Base-by-base conservation (phyloP, 2,797 vertebrate genomes). In the Rousettus madagascariensis region DNA sequence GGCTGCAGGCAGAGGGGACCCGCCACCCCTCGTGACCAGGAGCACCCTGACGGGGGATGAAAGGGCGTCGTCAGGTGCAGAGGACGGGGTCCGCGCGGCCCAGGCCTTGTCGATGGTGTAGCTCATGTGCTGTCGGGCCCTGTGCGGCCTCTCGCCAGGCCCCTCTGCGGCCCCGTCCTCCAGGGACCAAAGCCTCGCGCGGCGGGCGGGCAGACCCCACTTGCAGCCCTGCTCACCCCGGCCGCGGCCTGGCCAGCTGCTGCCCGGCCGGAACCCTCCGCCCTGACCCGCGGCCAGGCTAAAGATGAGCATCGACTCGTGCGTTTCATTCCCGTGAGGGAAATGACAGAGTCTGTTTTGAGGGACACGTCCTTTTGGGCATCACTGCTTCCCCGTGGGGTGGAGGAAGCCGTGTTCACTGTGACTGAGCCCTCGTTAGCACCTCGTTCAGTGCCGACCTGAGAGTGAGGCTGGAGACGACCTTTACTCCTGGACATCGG, bases 381-480 rank as follows among this genome's bases (percentile, higher is more conserved):
- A 8, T 53, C 5, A 5, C 8, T 6, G 5, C 43, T 69, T 22
- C 59, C 65, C 15, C 85, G 43, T 69, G 43, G 72, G 69, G 38
- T 74, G 16, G 24, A 72, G 30, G 20, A 75, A 75, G 51, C 10
- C 12, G 20, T 3, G 41, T 89, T 78, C 59, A n/a, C 68, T 72
- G 94, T 86, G 65, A 20, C 1, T 59, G 43, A 65, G 49, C 53
- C 20, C 28, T 84, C 49, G 20, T 12, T 43, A 41, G 43, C 30
- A 41, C 69, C 74, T 91, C 43, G 11, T 30, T 51, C 61, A 91
- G 83, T 12, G 30, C 46, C 59, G 90, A 74, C 20, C 24, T 57
- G 61, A 88, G 69, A 61, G 46, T 13, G 49, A 38, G 22, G 9
- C 65, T 15, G 19, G 26, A 59, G 38, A 28, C 11, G 57, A 9